phyloP scores from a whole-genome alignment of 2,797 vertebrate genomes.

The Silurus lanzhouensis region DNA sequence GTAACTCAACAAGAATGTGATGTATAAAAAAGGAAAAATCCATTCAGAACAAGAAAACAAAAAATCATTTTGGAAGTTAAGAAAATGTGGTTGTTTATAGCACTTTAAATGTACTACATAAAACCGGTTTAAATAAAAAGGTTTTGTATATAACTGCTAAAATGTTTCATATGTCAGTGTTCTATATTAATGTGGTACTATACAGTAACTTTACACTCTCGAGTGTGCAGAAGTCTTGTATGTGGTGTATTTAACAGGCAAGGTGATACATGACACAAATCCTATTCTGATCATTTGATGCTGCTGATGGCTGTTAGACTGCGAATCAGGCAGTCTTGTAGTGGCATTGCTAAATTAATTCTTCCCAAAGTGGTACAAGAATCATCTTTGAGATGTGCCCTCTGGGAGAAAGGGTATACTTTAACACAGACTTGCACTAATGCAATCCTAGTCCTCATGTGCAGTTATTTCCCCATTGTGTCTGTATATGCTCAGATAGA shows the following conservation, averaged over 20 bases:
- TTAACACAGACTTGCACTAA: slow-evolving; percentile 26
- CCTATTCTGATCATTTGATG: slow-evolving; percentile 42
- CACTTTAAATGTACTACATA: neutral
- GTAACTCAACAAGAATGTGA: neutral
- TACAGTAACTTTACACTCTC: neutral
- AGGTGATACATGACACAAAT: slow-evolving; percentile 40
- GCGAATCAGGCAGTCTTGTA: slow-evolving; percentile 31
- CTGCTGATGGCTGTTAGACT: slow-evolving; percentile 38
- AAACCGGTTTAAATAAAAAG: neutral
- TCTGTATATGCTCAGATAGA: slow-evolving; percentile 37
- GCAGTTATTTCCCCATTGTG: slow-evolving; percentile 31
- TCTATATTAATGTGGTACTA: neutral
- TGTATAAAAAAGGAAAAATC: neutral
- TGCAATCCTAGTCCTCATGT: slow-evolving; percentile 21
- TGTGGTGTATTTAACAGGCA: slow-evolving; percentile 35
- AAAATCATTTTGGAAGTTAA: neutral
- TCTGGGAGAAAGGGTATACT: slow-evolving; percentile 24
- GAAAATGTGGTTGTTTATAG: neutral
- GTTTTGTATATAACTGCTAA: neutral
- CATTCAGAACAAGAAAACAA: neutral
- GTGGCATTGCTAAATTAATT: slow-evolving; percentile 57
- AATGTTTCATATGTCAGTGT: neutral
- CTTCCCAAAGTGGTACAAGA: slow-evolving; percentile 52
- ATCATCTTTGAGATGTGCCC: slow-evolving; percentile 50
- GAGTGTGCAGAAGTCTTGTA: neutral